Evolutionary conservation across 2,797 vertebrate genomes (phyloP).

Genomic region (Amblyopsis hoosieri): DNA sequence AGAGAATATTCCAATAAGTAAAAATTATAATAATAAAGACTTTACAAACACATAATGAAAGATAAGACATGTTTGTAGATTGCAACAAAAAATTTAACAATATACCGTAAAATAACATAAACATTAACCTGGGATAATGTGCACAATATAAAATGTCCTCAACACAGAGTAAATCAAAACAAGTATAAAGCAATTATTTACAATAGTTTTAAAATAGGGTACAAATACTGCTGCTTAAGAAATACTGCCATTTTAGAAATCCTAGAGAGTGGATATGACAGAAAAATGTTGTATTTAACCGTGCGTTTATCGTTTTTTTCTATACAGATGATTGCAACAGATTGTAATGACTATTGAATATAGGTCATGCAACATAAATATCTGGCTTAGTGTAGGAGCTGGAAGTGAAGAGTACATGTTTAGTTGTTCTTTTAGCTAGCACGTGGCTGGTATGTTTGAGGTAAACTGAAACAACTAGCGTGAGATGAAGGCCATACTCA

Average conservation of each 20-base stretch:
- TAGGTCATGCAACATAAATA: conserved; percentile 4
- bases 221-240: conserved; percentile 52
- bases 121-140: conserved; percentile 18
- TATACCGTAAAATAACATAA: background rate
- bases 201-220: conserved; percentile 44
- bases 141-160: conserved; percentile 22
- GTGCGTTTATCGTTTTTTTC: background rate
- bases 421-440: background rate
- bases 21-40: no score
- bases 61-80: no score
- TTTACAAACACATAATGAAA: no score
- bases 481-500: background rate
- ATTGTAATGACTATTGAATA: conserved; percentile 3
- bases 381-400: background rate
- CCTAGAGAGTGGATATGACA: conserved; percentile 30
- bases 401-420: background rate
- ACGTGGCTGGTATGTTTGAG: background rate
- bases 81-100: conserved; percentile 1
- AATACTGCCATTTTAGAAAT: conserved; percentile 55
- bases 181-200: conserved; percentile 43
- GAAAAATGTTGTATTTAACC: no score
- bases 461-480: background rate
- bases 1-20: no score
- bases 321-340: conserved; percentile 22
- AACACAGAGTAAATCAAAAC: conserved; percentile 10